Conservation (phyloP, 1,140 invertebrate genomes). For the Lepidurus arcticus region DNA sequence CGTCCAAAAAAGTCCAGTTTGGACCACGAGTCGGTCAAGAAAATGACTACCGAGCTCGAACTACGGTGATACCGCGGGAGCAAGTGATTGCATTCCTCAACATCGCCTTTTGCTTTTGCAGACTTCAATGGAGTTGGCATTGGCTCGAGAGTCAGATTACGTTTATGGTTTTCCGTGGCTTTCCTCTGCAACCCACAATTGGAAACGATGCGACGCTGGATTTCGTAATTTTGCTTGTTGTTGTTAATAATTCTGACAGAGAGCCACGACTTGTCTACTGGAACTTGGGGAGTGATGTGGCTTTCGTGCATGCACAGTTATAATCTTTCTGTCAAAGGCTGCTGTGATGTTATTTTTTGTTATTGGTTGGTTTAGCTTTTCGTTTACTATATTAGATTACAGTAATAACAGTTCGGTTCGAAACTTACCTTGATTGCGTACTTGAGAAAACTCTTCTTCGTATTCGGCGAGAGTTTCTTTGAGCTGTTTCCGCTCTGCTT, state of each 20-base stretch:
- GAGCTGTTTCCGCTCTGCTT: slow-evolving; percentile 53
- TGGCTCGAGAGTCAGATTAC: background rate
- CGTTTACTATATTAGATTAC: background rate
- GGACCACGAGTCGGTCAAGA: background rate
- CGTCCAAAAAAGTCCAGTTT: background rate
- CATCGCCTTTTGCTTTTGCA: background rate
- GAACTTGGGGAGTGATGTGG: too few species aligned
- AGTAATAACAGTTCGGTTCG: background rate
- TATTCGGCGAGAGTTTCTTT: slow-evolving; percentile 52
- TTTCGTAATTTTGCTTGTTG: background rate
- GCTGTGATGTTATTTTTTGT: too few species aligned
- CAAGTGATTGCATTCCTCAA: slow-evolving; percentile 1
- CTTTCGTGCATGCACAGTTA: too few species aligned
- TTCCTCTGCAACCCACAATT: background rate
- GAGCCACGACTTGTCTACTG: background rate
- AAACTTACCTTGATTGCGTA: slow-evolving; percentile 49
- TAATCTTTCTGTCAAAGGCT: too few species aligned
- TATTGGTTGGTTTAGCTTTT: too few species aligned
- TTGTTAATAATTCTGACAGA: background rate
- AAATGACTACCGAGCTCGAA: background rate
- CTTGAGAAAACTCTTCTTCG: slow-evolving; percentile 53
- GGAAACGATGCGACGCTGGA: background rate
- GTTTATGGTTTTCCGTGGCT: background rate
- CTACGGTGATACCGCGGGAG: background rate
- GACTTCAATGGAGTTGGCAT: background rate